These are phyloP conservation scores for Lophius americanus DNA, from an alignment of 2,797 vertebrate genomes.

Conservation along the genomic window DNA sequence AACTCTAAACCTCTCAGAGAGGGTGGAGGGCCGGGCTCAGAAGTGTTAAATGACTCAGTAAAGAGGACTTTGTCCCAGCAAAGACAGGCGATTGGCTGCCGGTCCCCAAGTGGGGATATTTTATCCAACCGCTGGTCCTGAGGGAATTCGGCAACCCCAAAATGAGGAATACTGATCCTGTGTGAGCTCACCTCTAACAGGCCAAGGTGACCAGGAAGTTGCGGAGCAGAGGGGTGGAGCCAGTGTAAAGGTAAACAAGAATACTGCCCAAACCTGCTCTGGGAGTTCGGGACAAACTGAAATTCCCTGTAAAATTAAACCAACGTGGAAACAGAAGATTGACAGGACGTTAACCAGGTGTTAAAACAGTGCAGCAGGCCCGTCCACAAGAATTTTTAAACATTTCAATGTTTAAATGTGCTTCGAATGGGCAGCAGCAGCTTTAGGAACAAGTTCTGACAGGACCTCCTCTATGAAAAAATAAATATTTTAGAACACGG, in stretches of 20 bases:
- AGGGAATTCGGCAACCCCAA: conserved; percentile 40
- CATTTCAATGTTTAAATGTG: conserved; percentile 22
- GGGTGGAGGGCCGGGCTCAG: conserved; percentile 38
- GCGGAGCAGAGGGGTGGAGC: conserved; percentile 60
- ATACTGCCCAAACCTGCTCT: conserved; percentile 79
- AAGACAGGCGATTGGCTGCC: conserved; percentile 44
- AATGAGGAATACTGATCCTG: conserved; percentile 16
- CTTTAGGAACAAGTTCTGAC: conserved; percentile 20
- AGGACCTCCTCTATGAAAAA: not conserved
- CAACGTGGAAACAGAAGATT: not conserved
- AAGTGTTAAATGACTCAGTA: conserved; percentile 54
- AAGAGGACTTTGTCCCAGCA: conserved; percentile 72
- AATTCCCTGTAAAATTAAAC: conserved; percentile 15
- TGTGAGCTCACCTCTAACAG: conserved; percentile 56
- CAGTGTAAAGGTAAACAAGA: conserved; percentile 71
- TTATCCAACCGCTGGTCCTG: conserved; percentile 30
- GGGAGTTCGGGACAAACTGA: conserved; percentile 32
- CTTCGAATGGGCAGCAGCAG: conserved; percentile 17
- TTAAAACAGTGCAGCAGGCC: not conserved
- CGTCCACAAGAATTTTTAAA: too few relatives aligned
- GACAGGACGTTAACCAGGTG: too few relatives aligned
- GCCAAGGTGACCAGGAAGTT: conserved; percentile 80
- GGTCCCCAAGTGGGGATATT: conserved; percentile 37
- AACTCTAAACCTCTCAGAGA: conserved; percentile 63
- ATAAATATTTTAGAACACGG: conserved; percentile 11